Base-by-base conservation (phyloP, 64 coral and sea anemone genomes). In the Pachyseris speciosa region DNA sequence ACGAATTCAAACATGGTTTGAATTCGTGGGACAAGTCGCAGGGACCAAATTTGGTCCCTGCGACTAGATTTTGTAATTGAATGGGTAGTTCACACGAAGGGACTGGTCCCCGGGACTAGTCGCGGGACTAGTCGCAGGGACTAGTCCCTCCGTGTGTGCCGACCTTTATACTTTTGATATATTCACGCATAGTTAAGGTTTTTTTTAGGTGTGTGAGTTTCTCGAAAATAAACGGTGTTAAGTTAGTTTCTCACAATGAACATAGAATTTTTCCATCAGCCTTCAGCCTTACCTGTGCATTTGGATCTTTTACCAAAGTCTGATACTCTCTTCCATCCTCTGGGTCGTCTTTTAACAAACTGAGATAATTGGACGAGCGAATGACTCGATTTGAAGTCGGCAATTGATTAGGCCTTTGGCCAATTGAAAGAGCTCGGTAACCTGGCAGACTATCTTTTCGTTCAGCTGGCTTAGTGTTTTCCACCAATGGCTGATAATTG, bases 311-410 rank as follows among this genome's bases (percentile, higher is more conserved):
- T n/a, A 81, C 12, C 77, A 81, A 61, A n/a, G 77, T 81, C 20
- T 81, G 77, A 81, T 81, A 81, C 11, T 40, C 30, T 63, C 77
- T 34, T 7, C 9, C 32, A 0, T 81, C 52, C 4, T 81, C 51
- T 9, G 53, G 50, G 12, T 41, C 51, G 9, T 63, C 77, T 13
- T 81, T 59, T 24, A 81, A 20, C 13, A 81, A 81, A 61, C 77
- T 81, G 40, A 81, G 53, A 61, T 81, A 81, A 81, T 81, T 81
- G 53, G 77, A 81, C 19, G 77, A 81, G 9, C 53, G 77, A 55
- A 40, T 10, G 22, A 33, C 53, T 81, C 22, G 32, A 33, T 76
- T 43, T 40, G 67, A 71, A 22, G 67, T 38, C 33, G 6, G 73
- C 3, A 30, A 28, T 44, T 31, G 42, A 76, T 37, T 40, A 20